Base-by-base conservation (phyloP, 2,888 invertebrate genomes). In the Epistrophella euchroma region DNA sequence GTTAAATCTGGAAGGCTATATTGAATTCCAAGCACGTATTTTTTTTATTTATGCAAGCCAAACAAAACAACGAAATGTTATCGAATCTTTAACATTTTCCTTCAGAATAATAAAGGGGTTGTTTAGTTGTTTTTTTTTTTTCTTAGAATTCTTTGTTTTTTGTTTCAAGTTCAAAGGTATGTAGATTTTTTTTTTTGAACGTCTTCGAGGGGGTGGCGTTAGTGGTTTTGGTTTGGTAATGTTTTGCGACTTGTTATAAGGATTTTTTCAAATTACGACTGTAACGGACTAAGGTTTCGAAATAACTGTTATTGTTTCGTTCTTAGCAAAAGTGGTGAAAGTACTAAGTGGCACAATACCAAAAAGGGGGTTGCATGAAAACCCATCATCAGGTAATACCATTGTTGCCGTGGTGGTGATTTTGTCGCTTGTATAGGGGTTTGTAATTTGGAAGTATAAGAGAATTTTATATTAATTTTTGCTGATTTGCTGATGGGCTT, bases 161-260 rank as follows among this genome's bases (percentile, higher is more conserved):
- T 47, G 52, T 72, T 85, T 85, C 85, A 85, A 85, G 85, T 85
- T 85, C 85, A 85, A 81, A 81, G 85, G 76, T 75, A 10, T 28
- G 7, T 6, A 55, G n/a, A 45, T 58, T 56, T 52, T 40, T 32
- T 58, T 56, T 52, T 40, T 32, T n/a, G 15, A 25, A 55, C 32
- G 10, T 64, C 37, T 58, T 55, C 2, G 32, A 25, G 13, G 35
- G 28, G 32, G 25, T 19, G 40, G n/a, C 17, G 28, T 7, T 3
- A 5, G 45, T 2, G 45, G 17, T 55, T 55, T 50, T 19, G 25
- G 28, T 70, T 55, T 35, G 22, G 50, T 64, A 35, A 40, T 70
- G 37, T 19, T 75, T 66, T 70, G 32, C 40, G 45, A 58, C 22
- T 52, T 22, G 17, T 25, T 45, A n/a, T n/a, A 25, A 22, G 25